Evolutionary conservation across 1,140 invertebrate genomes (phyloP), one percentile per base, ranked within the genome.

Genomic region (Brevipalpus yothersi): DNA sequence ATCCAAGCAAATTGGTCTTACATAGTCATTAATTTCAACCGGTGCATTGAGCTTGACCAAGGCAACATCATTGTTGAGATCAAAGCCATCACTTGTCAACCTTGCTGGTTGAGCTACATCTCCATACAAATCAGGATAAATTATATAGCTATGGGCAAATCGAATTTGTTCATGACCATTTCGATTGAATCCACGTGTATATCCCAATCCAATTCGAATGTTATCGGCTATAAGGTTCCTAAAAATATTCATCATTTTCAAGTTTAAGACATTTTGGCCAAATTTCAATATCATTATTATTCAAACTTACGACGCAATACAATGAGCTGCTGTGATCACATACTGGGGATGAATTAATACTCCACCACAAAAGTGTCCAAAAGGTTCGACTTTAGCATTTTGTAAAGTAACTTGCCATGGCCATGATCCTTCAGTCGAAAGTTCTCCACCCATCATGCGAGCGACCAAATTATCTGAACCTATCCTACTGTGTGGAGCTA

Each of bases 11-110:
- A 72, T 72, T 7, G 66, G 59, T 1, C 72, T 67, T 0, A 83
- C 74, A 47, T 66, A 66, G 21, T 75, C 64, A 13, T 45, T 40
- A 62, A 72, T 76, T 53, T 77, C 75, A 2, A 62, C 64, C 31
- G 82, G 66, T 2, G 67, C 70, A 9, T 68, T 69, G 15, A 81
- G 66, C 59, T 72, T 73, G 17, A 83, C 65, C 0, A 83, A 51
- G 40, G 78, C 80, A 53, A 83, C 77, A 63, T 84, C 82, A 61
- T 78, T 41, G n/a, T 41, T 19, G 2, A 12, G 8, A 51, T 51
- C 49, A 40, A 31, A 39, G 11, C 39, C 56, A 17, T 15, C 40
- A 19, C 7, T 3, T 45, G 12, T 3, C 43, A 45, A 31, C 31
- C 31, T 31, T 31, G 31, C 43, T 45, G 12, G 43, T 15, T 15